Percentiles rank a stretch among this genome's conserved stretches.
phyloP scores from a whole-genome alignment of 1,140 invertebrate species.

The Drosophila willistoni region DNA sequence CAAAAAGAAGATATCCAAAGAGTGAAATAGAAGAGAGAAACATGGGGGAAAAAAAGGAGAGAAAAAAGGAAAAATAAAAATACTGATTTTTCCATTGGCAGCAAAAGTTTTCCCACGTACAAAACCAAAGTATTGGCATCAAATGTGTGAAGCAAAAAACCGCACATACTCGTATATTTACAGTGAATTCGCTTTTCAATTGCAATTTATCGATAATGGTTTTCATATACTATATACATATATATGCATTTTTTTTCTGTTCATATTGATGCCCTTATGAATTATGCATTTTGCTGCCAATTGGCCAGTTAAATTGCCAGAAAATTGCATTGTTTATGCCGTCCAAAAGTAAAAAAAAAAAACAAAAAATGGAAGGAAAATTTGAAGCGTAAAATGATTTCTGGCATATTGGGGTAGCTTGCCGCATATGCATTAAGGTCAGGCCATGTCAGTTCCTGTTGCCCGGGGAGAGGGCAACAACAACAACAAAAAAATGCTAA shows the following conservation, averaged over 20 bases:
- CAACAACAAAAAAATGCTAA: constrained; percentile 13
- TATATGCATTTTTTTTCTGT: neutral
- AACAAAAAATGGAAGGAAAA: neutral
- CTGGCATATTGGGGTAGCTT: constrained; percentile 28
- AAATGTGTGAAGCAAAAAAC: constrained; percentile 22
- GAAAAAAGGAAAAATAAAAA: neutral
- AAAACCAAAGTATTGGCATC: constrained; percentile 1
- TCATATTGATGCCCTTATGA: constrained; percentile 24
- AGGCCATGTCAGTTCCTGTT: constrained; percentile 34
- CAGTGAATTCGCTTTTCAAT: constrained; percentile 24
- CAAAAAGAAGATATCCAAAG: constrained; percentile 13
- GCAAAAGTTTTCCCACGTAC: neutral
- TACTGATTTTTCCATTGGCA: neutral
- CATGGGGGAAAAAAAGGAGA: neutral
- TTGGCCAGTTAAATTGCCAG: constrained; percentile 61
- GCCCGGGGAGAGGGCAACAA: constrained; percentile 28
- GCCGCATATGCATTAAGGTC: constrained; percentile 58
- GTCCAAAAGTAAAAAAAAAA: neutral
- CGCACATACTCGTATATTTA: constrained; percentile 23
- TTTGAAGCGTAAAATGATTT: constrained; percentile 20
- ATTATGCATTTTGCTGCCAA: constrained; percentile 50
- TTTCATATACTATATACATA: neutral
- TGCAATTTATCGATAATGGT: constrained; percentile 63
- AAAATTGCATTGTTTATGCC: constrained; percentile 62
- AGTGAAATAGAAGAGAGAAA: constrained; percentile 13